Evolutionary conservation across 1,140 invertebrate genomes (phyloP).

Genomic region (Zaprionus africanus): DNA sequence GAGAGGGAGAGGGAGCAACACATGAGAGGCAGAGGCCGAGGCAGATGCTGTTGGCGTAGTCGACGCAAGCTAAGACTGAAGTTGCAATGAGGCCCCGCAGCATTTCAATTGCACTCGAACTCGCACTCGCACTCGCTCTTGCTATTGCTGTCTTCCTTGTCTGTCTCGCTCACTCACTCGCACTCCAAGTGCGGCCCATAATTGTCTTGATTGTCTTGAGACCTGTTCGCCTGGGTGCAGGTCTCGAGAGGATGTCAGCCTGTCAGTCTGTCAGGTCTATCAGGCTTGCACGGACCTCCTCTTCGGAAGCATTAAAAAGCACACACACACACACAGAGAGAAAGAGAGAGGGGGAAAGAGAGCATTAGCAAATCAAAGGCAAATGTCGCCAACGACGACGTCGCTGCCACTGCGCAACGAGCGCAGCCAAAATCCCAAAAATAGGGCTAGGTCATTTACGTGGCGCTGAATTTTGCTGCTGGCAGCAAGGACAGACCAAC

Average conservation of each 20-base stretch:
- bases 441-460: slow-evolving; percentile 79
- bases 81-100: neutral
- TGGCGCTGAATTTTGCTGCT: slow-evolving; percentile 22
- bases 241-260: slow-evolving; percentile 17
- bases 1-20: neutral
- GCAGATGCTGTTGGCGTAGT: no score
- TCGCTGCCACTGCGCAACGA: slow-evolving; percentile 45
- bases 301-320: slow-evolving; percentile 36
- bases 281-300: neutral
- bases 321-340: slow-evolving; percentile 10
- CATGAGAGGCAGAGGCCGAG: no score
- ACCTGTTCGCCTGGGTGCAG: slow-evolving; percentile 19
- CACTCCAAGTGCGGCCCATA: slow-evolving; percentile 23
- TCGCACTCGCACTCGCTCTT: neutral
- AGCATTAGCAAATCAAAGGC: slow-evolving; percentile 30
- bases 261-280: slow-evolving; percentile 26
- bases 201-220: slow-evolving; percentile 31
- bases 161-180: neutral
- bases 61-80: neutral
- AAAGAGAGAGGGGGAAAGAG: neutral
- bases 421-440: slow-evolving; percentile 52
- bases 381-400: slow-evolving; percentile 30
- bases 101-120: slow-evolving; percentile 1
- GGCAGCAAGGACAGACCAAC: slow-evolving; percentile 32
- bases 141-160: neutral